Evolutionary conservation across 1,140 invertebrate genomes (phyloP), one percentile per base, ranked within the genome.

Genomic region (Apis laboriosa): DNA sequence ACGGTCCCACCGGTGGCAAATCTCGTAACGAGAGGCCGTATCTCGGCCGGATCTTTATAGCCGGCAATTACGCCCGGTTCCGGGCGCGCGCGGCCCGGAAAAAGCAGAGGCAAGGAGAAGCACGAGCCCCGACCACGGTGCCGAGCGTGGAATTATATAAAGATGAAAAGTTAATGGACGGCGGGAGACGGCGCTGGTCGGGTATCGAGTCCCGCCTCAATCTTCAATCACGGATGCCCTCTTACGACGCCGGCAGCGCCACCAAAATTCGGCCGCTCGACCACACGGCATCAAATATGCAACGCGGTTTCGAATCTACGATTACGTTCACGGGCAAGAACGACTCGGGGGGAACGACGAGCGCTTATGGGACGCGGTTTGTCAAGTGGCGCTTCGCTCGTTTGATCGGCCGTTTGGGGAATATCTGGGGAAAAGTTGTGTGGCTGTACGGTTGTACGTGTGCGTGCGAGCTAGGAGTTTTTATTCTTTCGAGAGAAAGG

Each of bases 221-320:
- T 92, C 92, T 92, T 94, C 93, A 94, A 94, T 94, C 93, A 94
- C 93, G 92, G 93, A 90, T 91, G 89, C 92, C 90, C 90, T 92
- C 91, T 93, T 94, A 93, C 92, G 92, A 93, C 34, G 34, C 91
- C 91, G 90, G 75, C 89, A 13, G 55, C 86, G 86, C 89, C 91
- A 93, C 90, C 93, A 92, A 93, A 93, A 94, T 93, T 94, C 92
- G 80, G 88, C 86, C 91, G 92, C 93, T 94, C 93, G 92, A 88
- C 83, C 92, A 93, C 90, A 91, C 90, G 88, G 90, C 89, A 93
- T 94, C 88, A 94, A 94, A 94, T 94, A 94, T 94, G 92, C 92
- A 94, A 80, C 89, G 83, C 89, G 83, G 86, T 88, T 90, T 90
- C 91, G 93, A 92, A 94, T 94, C 92, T 94, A 94, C 92, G 93